These are phyloP conservation scores for Gallirallus australis DNA, from an alignment of 2,797 vertebrate genomes.

Conservation along the genomic window DNA sequence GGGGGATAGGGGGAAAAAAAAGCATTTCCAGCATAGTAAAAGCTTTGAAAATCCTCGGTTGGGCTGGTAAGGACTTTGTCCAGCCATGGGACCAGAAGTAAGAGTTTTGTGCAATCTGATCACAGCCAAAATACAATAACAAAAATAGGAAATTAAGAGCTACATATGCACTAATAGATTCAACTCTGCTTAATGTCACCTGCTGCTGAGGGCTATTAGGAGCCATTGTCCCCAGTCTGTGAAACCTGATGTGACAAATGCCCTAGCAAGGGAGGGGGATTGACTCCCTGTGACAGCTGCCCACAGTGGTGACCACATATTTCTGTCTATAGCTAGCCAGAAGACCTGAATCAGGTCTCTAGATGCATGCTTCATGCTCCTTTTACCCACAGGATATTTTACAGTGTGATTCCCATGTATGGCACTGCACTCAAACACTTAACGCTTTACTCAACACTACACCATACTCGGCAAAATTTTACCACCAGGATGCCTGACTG, in stretches of 20 bases:
- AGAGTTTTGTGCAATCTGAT: not conserved
- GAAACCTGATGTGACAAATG: fast-evolving
- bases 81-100: not conserved
- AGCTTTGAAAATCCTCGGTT: not conserved
- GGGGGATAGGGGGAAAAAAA: fast-evolving
- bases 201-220: not conserved
- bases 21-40: not conserved
- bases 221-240: fast-evolving
- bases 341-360: not conserved
- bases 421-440: not conserved
- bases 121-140: not conserved
- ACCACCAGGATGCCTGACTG: not conserved
- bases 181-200: fast-evolving
- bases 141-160: not conserved
- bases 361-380: not conserved
- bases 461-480: not conserved
- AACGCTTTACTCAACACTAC: fast-evolving
- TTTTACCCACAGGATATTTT: not conserved
- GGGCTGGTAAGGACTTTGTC: not conserved
- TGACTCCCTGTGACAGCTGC: not conserved
- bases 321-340: not conserved
- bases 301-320: not conserved
- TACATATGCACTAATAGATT: not conserved
- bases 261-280: not conserved
- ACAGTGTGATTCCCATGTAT: not conserved